Percentiles rank a stretch among this genome's conserved stretches.
Conservation (phyloP, 2,797 vertebrate genomes). For the Syngnathus acus region DNA sequence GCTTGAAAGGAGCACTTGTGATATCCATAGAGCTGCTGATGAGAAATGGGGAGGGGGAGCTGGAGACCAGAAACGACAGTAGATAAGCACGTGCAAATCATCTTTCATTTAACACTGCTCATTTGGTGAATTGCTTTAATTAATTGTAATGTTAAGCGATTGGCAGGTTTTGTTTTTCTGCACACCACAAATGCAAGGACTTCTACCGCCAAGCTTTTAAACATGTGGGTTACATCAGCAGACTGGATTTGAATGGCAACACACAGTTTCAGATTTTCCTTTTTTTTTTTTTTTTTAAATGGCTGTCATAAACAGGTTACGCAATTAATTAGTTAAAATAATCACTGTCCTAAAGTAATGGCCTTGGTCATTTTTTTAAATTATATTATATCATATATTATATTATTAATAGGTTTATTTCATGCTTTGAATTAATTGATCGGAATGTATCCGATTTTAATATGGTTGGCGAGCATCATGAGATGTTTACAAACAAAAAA, state of each 20-base stretch:
- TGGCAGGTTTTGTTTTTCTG: constrained; percentile 51
- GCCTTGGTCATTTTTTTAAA: too few relatives aligned
- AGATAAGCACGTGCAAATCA: constrained; percentile 74
- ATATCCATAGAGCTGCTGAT: constrained; percentile 68
- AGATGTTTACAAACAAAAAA: too few relatives aligned
- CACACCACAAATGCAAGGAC: constrained; percentile 39
- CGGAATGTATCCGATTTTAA: too few relatives aligned
- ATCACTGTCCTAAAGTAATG: too few relatives aligned
- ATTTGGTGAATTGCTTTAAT: constrained; percentile 71
- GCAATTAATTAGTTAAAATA: too few relatives aligned
- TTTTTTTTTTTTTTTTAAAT: constrained; percentile 26
- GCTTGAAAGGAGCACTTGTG: constrained; percentile 71
- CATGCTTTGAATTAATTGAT: too few relatives aligned
- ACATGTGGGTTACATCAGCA: constrained; percentile 40
- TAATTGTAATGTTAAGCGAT: constrained; percentile 73
- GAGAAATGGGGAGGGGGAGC: constrained; percentile 50
- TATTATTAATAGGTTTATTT: too few relatives aligned
- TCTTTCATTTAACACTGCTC: constrained; percentile 67
- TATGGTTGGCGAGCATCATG: too few relatives aligned
- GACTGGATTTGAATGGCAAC: constrained; percentile 30
- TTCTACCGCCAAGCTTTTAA: constrained; percentile 36
- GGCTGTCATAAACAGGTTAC: background rate
- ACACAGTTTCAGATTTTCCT: constrained; percentile 19
- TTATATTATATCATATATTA: too few relatives aligned
- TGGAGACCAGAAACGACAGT: constrained; percentile 53